Evolutionary conservation across 2,888 invertebrate species (phyloP).

Genomic region (Drosophila subsilvestris): DNA sequence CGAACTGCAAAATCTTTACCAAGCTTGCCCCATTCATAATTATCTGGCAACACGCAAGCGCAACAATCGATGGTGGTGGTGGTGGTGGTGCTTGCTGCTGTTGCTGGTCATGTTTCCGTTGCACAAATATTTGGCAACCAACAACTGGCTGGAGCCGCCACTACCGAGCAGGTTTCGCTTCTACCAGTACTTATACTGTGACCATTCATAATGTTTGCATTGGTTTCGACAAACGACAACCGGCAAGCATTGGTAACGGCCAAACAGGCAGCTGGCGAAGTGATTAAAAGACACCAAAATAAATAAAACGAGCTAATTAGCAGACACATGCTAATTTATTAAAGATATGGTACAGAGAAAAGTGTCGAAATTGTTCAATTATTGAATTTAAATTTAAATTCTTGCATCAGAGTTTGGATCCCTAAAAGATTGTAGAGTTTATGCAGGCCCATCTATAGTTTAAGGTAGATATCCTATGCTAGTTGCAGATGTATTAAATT

Average conservation of each 20-base stretch:
- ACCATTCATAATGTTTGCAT: conserved; percentile 51
- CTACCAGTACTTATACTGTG: conserved; percentile 33
- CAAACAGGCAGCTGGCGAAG: conserved; percentile 2
- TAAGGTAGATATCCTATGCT: too few relatives aligned
- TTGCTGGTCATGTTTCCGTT: conserved; percentile 54
- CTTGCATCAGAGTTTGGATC: background rate
- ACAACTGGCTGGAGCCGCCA: conserved; percentile 28
- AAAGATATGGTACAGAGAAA: conserved; percentile 13
- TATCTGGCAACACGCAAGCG: conserved; percentile 19
- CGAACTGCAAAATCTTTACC: conserved; percentile 13
- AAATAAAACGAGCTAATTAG: conserved; percentile 35
- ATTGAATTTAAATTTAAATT: background rate
- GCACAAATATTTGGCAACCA: conserved; percentile 68
- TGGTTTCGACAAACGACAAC: conserved; percentile 19
- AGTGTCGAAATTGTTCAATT: conserved; percentile 14
- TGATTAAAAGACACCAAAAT: conserved; percentile 24
- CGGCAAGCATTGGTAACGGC: background rate
- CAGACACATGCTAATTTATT: conserved; percentile 28
- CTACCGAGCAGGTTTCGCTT: conserved; percentile 43
- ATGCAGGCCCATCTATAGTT: too few relatives aligned
- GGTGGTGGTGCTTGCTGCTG: conserved; percentile 4
- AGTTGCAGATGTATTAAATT: too few relatives aligned
- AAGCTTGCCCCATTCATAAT: conserved; percentile 21
- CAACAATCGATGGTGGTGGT: conserved; percentile 22
- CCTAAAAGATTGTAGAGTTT: too few relatives aligned